Evolutionary conservation across 2,888 invertebrate genomes (phyloP), one percentile per base, ranked within the genome.

Genomic region (Hermaeophaga mercurialis): DNA sequence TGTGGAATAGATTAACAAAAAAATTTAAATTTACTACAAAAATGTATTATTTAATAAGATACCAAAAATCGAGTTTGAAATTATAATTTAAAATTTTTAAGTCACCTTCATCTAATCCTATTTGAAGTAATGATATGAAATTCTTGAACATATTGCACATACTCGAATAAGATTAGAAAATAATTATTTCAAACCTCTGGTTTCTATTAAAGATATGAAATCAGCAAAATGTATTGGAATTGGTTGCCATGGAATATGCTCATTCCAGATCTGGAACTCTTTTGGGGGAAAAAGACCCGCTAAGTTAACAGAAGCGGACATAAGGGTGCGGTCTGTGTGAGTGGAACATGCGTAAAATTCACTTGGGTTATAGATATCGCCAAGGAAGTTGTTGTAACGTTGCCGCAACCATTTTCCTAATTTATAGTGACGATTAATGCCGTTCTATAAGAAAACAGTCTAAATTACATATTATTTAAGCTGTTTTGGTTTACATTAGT

Each of bases 301-400:
- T 61, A 94, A 79, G 73, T 91, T 88, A 1, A 87, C 81, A 70
- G 87, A 83, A 0, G 91, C 95, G 56, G 92, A 93, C 90, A 93
- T 92, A 7, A 95, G 77, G 0, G 94, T 92, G 12, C 96, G 85
- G 77, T 96, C 94, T 11, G 88, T 86, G 77, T 94, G 91, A 0
- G 94, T 92, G 36, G 92, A 90, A 45, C 81, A 78, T 1, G 88
- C 77, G 67, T 79, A 79, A 26, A 88, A 79, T 70, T 86, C 81
- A 14, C 81, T 75, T 18, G 75, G 77, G 2, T 80, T 79, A 69
- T 87, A 89, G 1, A 68, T 68, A 0, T 73, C 65, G n/a, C 80
- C 79, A 3, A 87, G 65, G 44, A 88, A 81, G 66, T 84, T 78
- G 36, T 78, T 73, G 75, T 94, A 94, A n/a, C 91, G 82, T 39